A percentile compares a stretch with the other conserved stretches of the same genome.
Conservation (phyloP, 1,140 invertebrate species). For the Penaeus chinensis region DNA sequence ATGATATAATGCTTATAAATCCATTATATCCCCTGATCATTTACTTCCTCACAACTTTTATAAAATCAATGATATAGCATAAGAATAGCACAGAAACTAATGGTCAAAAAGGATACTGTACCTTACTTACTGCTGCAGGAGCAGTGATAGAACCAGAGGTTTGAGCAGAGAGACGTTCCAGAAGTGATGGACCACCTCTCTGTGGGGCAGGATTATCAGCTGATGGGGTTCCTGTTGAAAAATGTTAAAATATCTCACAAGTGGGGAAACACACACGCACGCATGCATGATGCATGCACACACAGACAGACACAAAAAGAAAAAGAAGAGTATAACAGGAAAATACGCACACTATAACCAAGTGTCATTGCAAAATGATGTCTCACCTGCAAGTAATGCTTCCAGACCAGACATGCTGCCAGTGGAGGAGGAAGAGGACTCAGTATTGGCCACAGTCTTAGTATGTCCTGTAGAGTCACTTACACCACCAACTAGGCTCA, state of each 20-base stretch:
- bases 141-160: constrained; percentile 54
- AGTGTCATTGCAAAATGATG: too few relatives aligned
- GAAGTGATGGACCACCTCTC: constrained; percentile 70
- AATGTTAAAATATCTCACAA: neutral
- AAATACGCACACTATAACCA: too few relatives aligned
- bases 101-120: neutral
- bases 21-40: too few relatives aligned
- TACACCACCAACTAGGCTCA: constrained; percentile 43
- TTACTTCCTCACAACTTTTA: too few relatives aligned
- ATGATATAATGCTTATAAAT: too few relatives aligned
- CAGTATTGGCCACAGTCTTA: constrained; percentile 34
- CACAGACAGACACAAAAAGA: too few relatives aligned
- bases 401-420: constrained; percentile 50
- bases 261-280: too few relatives aligned
- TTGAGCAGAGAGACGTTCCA: constrained; percentile 73
- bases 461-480: constrained; percentile 30
- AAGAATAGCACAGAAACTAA: neutral
- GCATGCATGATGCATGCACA: too few relatives aligned
- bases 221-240: constrained; percentile 71
- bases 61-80: too few relatives aligned
- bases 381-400: constrained; percentile 36
- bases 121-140: constrained; percentile 60
- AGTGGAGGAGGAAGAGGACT: constrained; percentile 31
- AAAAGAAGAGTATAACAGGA: too few relatives aligned
- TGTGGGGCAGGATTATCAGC: constrained; percentile 74